phyloP scores from a whole-genome alignment of 1,140 invertebrate species.

The Chelonus insularis region DNA sequence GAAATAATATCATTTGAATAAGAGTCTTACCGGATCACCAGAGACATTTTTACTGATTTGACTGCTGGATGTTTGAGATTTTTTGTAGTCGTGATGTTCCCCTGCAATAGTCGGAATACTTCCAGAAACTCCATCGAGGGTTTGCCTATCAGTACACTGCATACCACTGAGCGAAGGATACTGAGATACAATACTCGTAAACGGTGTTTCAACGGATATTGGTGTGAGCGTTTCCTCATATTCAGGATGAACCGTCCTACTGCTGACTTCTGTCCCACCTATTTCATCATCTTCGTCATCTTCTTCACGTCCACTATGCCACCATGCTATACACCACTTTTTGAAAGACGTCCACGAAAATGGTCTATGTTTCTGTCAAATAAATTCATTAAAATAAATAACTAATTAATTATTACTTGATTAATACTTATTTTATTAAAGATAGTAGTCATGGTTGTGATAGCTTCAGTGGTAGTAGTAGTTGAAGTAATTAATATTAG shows the following conservation, averaged over 20 bases:
- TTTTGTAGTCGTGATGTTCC: constrained; percentile 17
- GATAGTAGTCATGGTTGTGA: neutral
- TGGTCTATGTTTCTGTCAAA: constrained; percentile 55
- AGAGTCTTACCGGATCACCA: constrained; percentile 14
- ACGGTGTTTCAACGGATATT: constrained; percentile 81
- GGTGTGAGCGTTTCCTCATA: constrained; percentile 75
- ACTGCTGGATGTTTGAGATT: constrained; percentile 15
- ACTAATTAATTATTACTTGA: neutral
- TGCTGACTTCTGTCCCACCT: constrained; percentile 66
- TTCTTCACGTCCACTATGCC: constrained; percentile 80
- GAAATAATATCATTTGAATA: too few species aligned
- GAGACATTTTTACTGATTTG: constrained; percentile 14
- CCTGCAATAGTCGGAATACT: neutral
- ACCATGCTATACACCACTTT: constrained; percentile 83
- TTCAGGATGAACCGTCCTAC: constrained; percentile 65
- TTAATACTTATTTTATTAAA: neutral
- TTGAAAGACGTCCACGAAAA: constrained; percentile 67
- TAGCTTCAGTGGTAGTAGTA: too few species aligned
- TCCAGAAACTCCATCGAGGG: constrained; percentile 34
- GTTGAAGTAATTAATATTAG: too few species aligned
- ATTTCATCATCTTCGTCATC: constrained; percentile 73
- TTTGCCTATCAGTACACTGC: constrained; percentile 58
- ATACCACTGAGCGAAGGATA: constrained; percentile 84
- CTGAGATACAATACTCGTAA: constrained; percentile 80
- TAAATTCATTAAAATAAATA: constrained; percentile 7